phyloP scores from a whole-genome alignment of 2,888 invertebrate species.

The Drosophila prostipennis region DNA sequence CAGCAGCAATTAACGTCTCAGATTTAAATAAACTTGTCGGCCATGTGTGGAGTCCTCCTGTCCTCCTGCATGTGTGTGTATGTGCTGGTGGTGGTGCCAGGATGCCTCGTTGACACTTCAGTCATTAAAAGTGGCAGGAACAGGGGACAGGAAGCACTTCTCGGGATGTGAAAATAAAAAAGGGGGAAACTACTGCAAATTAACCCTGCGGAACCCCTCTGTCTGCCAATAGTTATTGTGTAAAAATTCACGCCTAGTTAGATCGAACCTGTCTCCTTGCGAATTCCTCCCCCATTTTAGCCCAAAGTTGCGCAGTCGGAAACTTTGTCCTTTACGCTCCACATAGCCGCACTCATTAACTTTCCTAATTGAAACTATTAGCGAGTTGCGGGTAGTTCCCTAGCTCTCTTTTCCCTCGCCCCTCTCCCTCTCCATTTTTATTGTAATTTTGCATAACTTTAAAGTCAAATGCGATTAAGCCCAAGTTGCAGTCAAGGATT shows the following conservation, averaged over 20 bases:
- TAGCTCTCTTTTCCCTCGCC: not conserved
- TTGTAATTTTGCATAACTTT: constrained; percentile 59
- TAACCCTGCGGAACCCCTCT: not conserved
- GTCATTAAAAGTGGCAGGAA: constrained; percentile 41
- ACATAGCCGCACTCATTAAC: constrained; percentile 68
- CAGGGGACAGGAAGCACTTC: constrained; percentile 3
- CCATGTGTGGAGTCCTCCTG: constrained; percentile 16
- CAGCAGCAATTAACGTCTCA: constrained; percentile 49
- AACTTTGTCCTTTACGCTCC: constrained; percentile 69
- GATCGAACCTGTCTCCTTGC: constrained; percentile 13
- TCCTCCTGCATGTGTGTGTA: not conserved
- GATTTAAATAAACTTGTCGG: constrained; percentile 48
- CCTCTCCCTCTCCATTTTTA: constrained; percentile 31
- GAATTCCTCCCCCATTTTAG: not conserved
- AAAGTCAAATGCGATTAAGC: constrained; percentile 62
- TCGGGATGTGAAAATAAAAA: constrained; percentile 7
- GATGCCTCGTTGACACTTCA: constrained; percentile 34
- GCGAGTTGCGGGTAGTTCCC: constrained; percentile 15
- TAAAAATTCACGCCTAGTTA: constrained; percentile 70
- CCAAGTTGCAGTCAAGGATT: constrained; percentile 45
- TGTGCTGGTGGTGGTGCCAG: not conserved
- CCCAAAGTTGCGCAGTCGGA: constrained; percentile 22
- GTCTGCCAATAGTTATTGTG: constrained; percentile 67
- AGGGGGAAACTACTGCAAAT: constrained; percentile 23
- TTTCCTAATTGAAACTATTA: constrained; percentile 73